phyloP scores from a whole-genome alignment of 23 tunicate genomes.

The Styela clava region DNA sequence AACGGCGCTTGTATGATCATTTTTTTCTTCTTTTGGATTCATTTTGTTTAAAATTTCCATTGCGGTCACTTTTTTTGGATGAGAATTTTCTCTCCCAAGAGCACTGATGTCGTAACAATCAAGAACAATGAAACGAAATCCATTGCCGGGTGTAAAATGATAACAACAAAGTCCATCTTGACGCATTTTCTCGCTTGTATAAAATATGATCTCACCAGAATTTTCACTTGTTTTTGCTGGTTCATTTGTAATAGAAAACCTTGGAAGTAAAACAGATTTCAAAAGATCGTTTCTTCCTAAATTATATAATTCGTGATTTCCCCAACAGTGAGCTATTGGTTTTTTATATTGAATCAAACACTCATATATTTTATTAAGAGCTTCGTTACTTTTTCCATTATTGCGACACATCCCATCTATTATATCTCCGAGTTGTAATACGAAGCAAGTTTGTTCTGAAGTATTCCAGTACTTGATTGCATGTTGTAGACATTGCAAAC shows the following conservation, averaged over 20 bases:
- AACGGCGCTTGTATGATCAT: conserved; percentile 1
- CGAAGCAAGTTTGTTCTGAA: neutral
- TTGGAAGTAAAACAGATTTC: neutral
- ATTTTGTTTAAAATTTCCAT: neutral
- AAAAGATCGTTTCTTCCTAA: conserved; percentile 1
- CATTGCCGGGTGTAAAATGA: conserved; percentile 5
- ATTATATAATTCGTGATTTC: conserved; percentile 29
- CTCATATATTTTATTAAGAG: neutral
- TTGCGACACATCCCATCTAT: conserved; percentile 13
- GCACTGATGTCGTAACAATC: conserved; percentile 30
- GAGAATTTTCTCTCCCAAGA: neutral
- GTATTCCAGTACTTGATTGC: neutral
- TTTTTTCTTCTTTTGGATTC: conserved; percentile 22
- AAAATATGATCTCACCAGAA: neutral
- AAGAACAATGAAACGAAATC: conserved; percentile 19
- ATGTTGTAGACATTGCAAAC: conserved; percentile 9
- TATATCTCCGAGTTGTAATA: conserved; percentile 20
- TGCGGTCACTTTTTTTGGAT: neutral
- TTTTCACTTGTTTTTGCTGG: neutral
- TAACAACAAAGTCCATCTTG: conserved; percentile 18
- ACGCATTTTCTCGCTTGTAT: neutral
- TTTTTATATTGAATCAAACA: neutral
- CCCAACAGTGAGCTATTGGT: conserved; percentile 19
- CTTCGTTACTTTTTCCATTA: neutral
- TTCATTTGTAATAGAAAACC: neutral